These are phyloP conservation scores for Eumaeus atala DNA, from an alignment of 1,140 invertebrate species.

Conservation along the genomic window DNA sequence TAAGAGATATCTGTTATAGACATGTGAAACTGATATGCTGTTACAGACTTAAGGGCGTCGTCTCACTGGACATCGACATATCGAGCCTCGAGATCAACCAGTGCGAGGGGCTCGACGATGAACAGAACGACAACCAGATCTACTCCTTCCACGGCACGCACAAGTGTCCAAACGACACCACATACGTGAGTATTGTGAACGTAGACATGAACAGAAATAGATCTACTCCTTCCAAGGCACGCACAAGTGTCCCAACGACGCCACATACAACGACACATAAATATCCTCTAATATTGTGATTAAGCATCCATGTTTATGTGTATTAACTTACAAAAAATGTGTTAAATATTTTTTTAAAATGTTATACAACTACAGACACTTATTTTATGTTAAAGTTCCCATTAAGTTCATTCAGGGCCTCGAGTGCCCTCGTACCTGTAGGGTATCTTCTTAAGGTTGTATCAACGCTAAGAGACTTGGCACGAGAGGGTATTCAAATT, in stretches of 20 bases:
- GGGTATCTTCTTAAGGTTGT: too few species aligned
- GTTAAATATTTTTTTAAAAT: too few species aligned
- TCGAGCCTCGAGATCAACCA: slow-evolving; percentile 90
- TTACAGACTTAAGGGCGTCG: slow-evolving; percentile 81
- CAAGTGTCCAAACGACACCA: slow-evolving; percentile 87
- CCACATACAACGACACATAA: slow-evolving; percentile 84
- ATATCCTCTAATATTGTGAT: slow-evolving; percentile 25
- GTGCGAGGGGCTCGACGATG: slow-evolving; percentile 76
- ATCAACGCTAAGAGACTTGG: too few species aligned
- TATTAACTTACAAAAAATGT: too few species aligned
- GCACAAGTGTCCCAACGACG: slow-evolving; percentile 88
- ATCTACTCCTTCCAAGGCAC: slow-evolving; percentile 82
- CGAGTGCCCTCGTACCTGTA: too few species aligned
- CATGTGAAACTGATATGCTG: slow-evolving; percentile 13
- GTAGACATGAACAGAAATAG: slow-evolving; percentile 54
- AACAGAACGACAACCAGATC: slow-evolving; percentile 62
- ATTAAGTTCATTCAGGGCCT: too few species aligned
- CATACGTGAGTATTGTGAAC: slow-evolving; percentile 76
- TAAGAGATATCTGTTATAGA: neutral
- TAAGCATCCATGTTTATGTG: too few species aligned
- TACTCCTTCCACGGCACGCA: slow-evolving; percentile 85
- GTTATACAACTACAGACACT: too few species aligned
- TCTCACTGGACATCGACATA: slow-evolving; percentile 89
- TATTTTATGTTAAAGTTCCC: too few species aligned
- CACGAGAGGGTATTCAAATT: too few species aligned